phyloP scores from a whole-genome alignment of 2,888 invertebrate genomes.

The Cataglyphis livida region DNA sequence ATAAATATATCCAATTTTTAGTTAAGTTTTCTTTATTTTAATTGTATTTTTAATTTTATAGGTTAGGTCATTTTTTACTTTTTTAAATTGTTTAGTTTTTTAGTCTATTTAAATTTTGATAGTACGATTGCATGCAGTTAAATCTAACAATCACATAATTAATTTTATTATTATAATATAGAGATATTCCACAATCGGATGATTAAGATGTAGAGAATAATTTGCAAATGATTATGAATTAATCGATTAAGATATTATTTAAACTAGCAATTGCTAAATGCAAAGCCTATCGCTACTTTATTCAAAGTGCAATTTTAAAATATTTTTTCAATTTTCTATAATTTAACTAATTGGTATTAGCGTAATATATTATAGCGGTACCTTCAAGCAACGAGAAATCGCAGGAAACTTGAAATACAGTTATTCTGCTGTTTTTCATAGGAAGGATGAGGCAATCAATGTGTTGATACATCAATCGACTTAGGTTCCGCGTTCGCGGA shows the following conservation, averaged over 20 bases:
- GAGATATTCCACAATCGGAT: background rate
- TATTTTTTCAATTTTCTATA: constrained; percentile 8
- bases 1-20: background rate
- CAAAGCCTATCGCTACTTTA: background rate
- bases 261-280: background rate
- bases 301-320: background rate
- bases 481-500: constrained; percentile 44
- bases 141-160: background rate
- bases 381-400: constrained; percentile 42
- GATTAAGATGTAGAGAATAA: background rate
- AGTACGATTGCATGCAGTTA: background rate
- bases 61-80: too few relatives aligned
- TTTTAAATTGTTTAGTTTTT: too few relatives aligned
- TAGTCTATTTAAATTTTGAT: background rate
- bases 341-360: constrained; percentile 26
- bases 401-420: constrained; percentile 54
- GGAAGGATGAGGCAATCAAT: constrained; percentile 51
- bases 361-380: constrained; percentile 36
- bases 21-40: background rate
- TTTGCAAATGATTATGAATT: background rate
- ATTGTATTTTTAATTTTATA: background rate
- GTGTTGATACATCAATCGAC: constrained; percentile 45
- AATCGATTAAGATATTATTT: background rate
- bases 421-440: constrained; percentile 41
- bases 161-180: background rate